phyloP scores from a whole-genome alignment of 2,113 vertebrate species.

The Pavo muticus region DNA sequence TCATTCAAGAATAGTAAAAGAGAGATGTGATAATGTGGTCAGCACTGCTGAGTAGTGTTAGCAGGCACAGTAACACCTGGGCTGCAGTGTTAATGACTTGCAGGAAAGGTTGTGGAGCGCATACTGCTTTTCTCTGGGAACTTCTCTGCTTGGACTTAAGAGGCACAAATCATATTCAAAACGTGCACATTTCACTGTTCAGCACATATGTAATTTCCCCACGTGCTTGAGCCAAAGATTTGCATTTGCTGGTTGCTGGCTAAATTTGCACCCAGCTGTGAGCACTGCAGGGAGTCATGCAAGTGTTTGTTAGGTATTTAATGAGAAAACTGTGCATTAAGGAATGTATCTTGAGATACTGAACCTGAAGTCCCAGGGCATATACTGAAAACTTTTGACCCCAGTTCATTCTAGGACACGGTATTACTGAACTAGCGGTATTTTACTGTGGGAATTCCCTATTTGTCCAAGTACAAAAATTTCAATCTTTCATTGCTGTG shows the following conservation, averaged over 20 bases:
- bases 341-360: neutral
- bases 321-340: neutral
- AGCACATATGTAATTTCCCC: neutral
- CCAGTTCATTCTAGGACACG: neutral
- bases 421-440: neutral
- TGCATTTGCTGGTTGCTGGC: neutral
- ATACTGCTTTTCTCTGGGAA: neutral
- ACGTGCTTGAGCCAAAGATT: neutral
- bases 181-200: neutral
- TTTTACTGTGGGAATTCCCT: neutral
- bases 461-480: neutral
- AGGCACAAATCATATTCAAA: neutral
- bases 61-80: neutral
- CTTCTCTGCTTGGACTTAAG: neutral
- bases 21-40: neutral
- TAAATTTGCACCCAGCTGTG: neutral
- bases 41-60: neutral
- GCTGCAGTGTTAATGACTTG: neutral
- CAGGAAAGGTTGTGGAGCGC: neutral
- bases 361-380: neutral
- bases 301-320: neutral
- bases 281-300: neutral
- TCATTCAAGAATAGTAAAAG: neutral
- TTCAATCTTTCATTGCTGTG: neutral
- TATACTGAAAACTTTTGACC: neutral